Evolutionary conservation across 2,113 vertebrate genomes (phyloP), one percentile per base, ranked within the genome.

Genomic region (Ranitomeya variabilis): DNA sequence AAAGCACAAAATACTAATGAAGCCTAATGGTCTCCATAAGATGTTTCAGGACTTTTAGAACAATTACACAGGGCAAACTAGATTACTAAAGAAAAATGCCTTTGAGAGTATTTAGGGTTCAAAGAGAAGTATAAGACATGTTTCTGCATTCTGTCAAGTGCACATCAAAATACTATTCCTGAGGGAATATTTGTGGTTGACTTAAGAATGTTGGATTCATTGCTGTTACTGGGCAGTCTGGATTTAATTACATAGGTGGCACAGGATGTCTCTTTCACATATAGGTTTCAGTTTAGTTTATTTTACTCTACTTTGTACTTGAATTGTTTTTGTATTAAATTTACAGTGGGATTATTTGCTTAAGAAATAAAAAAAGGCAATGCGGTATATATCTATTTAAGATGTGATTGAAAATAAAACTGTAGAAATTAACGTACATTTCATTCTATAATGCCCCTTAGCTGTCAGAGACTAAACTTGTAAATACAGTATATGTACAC

Each of bases 81-180:
- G 69, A 78, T 78, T 62, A 78, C 21, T 64, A 12, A 79, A 69
- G 52, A 23, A 57, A 87, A 81, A 87, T 87, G 60, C 18, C 55
- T 87, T 57, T 26, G 64, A 87, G 86, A 87, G 62, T 59, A 57
- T 81, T 87, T 80, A 82, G 71, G 62, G 66, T 87, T 87, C 79
- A 80, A 87, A 82, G 86, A 81, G 26, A 87, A 59, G 86, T 71
- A 62, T 71, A 26, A 82, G 79, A 71, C 86, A 82, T 57, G 79
- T 60, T 81, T 60, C 86, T 87, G 86, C 54, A 55, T 71, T 87
- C 67, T 81, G 79, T 82, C 64, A 87, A 59, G 26, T 59, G 78
- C 86, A 87, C 86, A 87, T 87, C 86, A 87, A 82, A 81, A 73
- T 59, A 73, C 54, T 15, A 60, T 73, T 87, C 79, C 86, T 80